Evolutionary conservation across 1,140 invertebrate species (phyloP), one percentile per base, ranked within the genome.

Genomic region (honey bee (Apis mellifera)): DNA sequence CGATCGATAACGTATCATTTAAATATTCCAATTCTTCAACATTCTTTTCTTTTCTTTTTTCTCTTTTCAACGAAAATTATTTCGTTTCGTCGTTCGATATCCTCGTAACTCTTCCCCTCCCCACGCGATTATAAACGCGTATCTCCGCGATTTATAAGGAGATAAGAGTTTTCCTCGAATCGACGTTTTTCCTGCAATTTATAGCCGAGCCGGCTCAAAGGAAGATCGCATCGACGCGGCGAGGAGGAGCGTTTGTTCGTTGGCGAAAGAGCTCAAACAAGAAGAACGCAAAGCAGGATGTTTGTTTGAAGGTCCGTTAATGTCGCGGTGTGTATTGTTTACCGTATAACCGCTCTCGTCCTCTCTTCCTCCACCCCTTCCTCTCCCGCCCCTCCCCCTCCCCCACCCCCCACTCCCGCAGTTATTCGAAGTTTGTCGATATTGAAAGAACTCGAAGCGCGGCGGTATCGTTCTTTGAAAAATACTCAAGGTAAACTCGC

Each of bases 261-360:
- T 71, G 26, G 50, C 66, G 59, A 82, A 76, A 82, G 75, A 78
- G 81, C 66, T 89, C 68, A 74, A 86, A 88, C 71, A 86, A 89
- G 84, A 87, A 87, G 83, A 89, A 78, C 89, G 70, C 81, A 70
- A 81, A 82, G 83, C 81, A 89, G 90, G 90, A 91, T 90, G 89
- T 91, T 91, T 91, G 90, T 91, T 90, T 91, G 89, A 82, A 88
- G 85, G 84, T 84, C 85, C 88, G 89, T 89, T 90, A 91, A 91
- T 90, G 88, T 85, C 89, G 81, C 79, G 55, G 74, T 74, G 83
- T 87, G 90, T 90, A 89, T 91, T 90, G 85, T 90, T 90, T 90
- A 90, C 88, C 86, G 85, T 89, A 90, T 78, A 90, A 82, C 87
- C 85, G 87, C 83, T 68, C 74, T 83, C 75, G 81, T 83, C 77